These are phyloP conservation scores for Mesochorus sp. DNA, from an alignment of 2,888 invertebrate species.

Conservation along the genomic window DNA sequence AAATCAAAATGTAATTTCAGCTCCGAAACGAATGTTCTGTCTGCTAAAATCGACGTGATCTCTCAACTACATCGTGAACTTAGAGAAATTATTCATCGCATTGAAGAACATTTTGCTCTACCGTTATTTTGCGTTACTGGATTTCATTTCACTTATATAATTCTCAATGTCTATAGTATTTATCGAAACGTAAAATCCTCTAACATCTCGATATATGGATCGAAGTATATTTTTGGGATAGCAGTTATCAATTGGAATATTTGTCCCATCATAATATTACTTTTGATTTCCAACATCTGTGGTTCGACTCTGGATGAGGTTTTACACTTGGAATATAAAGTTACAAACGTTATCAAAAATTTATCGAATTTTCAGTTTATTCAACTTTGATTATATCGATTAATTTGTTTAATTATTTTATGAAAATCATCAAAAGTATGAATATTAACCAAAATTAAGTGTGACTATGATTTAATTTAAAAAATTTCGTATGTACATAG, in stretches of 20 bases:
- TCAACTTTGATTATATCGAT: too few species aligned
- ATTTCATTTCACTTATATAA: background rate
- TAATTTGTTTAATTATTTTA: too few species aligned
- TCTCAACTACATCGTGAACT: slow-evolving; percentile 20
- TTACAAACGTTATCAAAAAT: background rate
- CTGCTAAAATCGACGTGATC: background rate
- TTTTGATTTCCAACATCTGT: slow-evolving; percentile 2
- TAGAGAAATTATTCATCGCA: background rate
- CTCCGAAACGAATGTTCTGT: background rate
- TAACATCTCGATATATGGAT: background rate
- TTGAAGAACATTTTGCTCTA: background rate
- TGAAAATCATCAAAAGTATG: too few species aligned
- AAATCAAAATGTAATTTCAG: background rate
- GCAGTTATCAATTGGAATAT: background rate
- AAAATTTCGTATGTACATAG: background rate
- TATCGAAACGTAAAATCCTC: background rate
- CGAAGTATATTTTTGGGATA: background rate
- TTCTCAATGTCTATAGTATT: background rate
- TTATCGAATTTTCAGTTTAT: too few species aligned
- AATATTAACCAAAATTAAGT: background rate
- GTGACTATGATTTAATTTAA: background rate
- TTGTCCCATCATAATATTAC: background rate
- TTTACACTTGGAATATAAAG: background rate
- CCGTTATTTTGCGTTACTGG: background rate
- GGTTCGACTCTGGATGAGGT: slow-evolving; percentile 14